Percentiles rank a stretch among this genome's conserved stretches.
Conservation (phyloP, 2,113 vertebrate species). For the Heliornis fulica region DNA sequence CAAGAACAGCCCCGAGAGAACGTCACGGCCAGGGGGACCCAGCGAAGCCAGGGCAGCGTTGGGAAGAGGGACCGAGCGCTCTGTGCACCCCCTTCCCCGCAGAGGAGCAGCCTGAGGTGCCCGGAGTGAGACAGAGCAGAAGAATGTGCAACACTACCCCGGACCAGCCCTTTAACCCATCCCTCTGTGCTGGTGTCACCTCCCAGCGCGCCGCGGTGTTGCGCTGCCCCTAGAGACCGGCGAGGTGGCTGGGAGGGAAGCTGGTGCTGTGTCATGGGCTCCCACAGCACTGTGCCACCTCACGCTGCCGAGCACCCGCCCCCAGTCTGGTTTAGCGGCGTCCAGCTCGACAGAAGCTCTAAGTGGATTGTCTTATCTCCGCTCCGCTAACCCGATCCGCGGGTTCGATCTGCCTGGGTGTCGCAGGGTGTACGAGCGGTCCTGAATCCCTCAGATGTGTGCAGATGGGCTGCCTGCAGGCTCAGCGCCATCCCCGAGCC, state of each 20-base stretch:
- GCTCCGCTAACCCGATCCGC: conserved; percentile 11
- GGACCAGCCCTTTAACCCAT: not conserved
- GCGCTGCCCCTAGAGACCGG: not conserved
- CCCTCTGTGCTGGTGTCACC: not conserved
- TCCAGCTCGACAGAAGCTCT: not conserved
- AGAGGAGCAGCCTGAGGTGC: not conserved
- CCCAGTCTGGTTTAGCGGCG: conserved; percentile 1
- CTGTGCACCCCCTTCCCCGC: not conserved
- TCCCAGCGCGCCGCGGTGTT: not conserved
- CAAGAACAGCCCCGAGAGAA: not conserved
- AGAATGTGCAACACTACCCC: not conserved
- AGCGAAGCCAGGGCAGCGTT: not conserved
- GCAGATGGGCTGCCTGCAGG: not conserved
- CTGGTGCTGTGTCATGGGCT: not conserved
- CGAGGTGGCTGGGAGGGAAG: not conserved
- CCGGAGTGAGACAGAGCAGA: not conserved
- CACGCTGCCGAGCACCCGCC: not conserved
- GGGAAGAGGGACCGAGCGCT: not conserved
- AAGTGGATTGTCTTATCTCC: conserved; percentile 31
- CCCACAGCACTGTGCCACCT: not conserved
- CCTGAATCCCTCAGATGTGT: not conserved
- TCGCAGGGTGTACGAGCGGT: not conserved
- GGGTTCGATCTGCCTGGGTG: not conserved
- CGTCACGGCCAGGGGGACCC: not conserved
- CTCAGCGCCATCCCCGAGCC: not conserved